Evolutionary conservation across 1,140 invertebrate species (phyloP), one percentile per base, ranked within the genome.

Genomic region (Bombus waltoni): DNA sequence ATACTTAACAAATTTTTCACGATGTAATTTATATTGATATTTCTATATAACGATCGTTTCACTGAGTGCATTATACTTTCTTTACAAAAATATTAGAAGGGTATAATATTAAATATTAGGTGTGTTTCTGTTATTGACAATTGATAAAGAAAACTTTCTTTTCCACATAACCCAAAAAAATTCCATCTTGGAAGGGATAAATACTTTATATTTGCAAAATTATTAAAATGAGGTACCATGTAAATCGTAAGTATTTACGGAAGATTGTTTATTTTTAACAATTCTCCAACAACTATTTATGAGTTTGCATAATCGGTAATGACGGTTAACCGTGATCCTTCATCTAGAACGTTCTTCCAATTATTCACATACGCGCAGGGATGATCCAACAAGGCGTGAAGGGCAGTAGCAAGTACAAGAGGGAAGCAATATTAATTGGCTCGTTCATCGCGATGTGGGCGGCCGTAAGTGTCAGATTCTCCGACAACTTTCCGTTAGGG

Each of bases 361-460:
- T 91, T 91, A 91, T 91, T 91, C 87, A 90, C 68, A 83, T 68
- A 85, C 42, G 71, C 47, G 53, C 57, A 40, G 81, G 87, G 89
- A 90, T 87, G 87, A 85, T 90, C 83, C 81, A 81, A 79, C 71
- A 71, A 82, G 42, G 74, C 87, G 89, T 89, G 88, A 89, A 85
- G 79, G 88, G 86, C 85, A 89, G 86, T 72, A 66, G 85, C 76
- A 68, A 72, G 71, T 65, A 76, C 71, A 57, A 74, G 85, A 91
- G 89, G 83, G 91, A 87, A 86, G 83, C 85, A 83, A 88, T 92
- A 92, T 92, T 92, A 92, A 91, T 91, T 90, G 90, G 87, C 86
- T 90, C 90, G 88, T 91, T 90, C 88, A 88, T 90, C 74, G 88
- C 90, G 84, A 89, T 87, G 82, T 82, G 91, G 90, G 87, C 81